Evolutionary conservation across 2,113 vertebrate species (phyloP), one percentile per base, ranked within the genome.

Genomic region (Rafetus swinhoei): DNA sequence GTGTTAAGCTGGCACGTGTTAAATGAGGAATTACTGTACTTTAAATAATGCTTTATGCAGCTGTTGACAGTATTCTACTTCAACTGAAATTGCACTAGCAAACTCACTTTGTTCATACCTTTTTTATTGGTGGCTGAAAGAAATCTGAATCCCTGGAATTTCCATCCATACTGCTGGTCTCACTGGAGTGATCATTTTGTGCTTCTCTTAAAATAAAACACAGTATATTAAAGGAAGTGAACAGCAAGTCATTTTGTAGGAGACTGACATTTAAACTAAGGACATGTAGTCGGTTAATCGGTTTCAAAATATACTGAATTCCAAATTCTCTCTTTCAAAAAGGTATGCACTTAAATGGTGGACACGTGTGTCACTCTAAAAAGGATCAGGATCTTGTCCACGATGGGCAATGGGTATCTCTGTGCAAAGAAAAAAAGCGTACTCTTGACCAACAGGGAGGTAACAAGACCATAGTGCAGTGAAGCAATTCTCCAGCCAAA

Each of bases 51-150:
- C 79, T 82, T 94, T 11, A 72, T 72, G 65, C 16, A 72, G 16
- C 88, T 53, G 76, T 45, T 86, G 86, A 81, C 80, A 72, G 65
- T 72, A 72, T 21, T 35, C 19, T 5, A 35, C 53, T 80, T 94
- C 60, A 82, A 25, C 45, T 7, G 86, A 81, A 95, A 92, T 50
- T 57, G 32, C 57, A 90, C 80, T 81, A 93, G 81, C 82, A 92
- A 54, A 57, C 84, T 94, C 92, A 39, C 18, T 53, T n/a, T 39
- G 4, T 56, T 50, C 84, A 82, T 98, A 99, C 99, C 98, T 99
- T 99, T 98, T 99, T 99, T 82, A 99, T 89, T 92, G 99, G 98
- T 76, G 99, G 99, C 89, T 99, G 99, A 97, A 99, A 99, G 97
- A 98, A 97, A 97, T 99, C 99, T 18, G 98, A 99, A 97, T 99